Evolutionary conservation across 1,140 invertebrate genomes (phyloP).

Genomic region (Colletes latitarsis): DNA sequence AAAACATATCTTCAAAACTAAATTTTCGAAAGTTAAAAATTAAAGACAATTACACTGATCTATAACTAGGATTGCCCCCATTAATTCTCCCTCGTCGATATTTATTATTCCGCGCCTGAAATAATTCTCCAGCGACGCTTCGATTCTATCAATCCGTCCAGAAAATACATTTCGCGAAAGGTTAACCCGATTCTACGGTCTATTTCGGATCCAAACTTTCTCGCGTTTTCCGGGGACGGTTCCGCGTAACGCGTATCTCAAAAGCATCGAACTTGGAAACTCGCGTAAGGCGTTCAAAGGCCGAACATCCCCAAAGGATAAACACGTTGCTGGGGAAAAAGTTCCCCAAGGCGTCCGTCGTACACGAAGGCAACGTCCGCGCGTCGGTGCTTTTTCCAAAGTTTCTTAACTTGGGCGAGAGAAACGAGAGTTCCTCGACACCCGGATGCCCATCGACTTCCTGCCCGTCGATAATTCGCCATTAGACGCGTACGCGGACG

Average conservation of each 20-base stretch:
- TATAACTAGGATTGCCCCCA: too few relatives aligned
- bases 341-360: not conserved
- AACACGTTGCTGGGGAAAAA: not conserved
- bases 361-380: not conserved
- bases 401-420: not conserved
- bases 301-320: not conserved
- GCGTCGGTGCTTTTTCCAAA: not conserved
- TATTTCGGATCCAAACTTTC: not conserved
- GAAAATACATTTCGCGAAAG: not conserved
- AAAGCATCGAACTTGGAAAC: not conserved
- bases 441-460: not conserved
- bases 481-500: too few relatives aligned
- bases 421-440: not conserved
- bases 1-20: too few relatives aligned
- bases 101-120: too few relatives aligned
- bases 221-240: not conserved
- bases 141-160: not conserved
- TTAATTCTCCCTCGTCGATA: too few relatives aligned
- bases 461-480: not conserved
- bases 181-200: not conserved
- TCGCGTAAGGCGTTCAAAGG: not conserved
- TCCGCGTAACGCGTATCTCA: not conserved
- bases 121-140: too few relatives aligned
- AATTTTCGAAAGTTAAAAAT: too few relatives aligned
- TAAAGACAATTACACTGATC: too few relatives aligned